phyloP scores from a whole-genome alignment of 2,888 invertebrate genomes.

The Ectobius pallidus region DNA sequence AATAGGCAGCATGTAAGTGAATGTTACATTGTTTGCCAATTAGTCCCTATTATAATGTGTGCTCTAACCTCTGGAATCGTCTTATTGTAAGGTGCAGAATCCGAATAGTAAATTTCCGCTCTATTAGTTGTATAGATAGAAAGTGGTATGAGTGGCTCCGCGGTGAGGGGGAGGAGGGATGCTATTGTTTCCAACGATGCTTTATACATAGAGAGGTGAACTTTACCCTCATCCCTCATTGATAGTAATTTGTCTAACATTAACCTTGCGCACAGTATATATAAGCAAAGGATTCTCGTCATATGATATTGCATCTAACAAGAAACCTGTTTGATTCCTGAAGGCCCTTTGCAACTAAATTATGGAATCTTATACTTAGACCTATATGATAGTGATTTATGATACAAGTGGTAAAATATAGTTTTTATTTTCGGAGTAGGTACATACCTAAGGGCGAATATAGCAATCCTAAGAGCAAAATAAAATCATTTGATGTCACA shows the following conservation, averaged over 20 bases:
- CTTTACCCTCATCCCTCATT: slow-evolving; percentile 2
- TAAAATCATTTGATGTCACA: too few species aligned
- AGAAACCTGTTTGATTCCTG: too few species aligned
- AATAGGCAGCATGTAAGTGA: slow-evolving; percentile 31
- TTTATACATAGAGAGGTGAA: slow-evolving; percentile 32
- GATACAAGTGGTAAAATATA: too few species aligned
- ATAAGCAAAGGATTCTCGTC: too few species aligned
- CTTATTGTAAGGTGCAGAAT: slow-evolving; percentile 27
- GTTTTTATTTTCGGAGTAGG: too few species aligned
- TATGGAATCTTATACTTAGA: too few species aligned
- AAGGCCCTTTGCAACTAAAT: too few species aligned
- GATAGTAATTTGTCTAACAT: slow-evolving; percentile 24
- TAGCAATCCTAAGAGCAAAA: too few species aligned
- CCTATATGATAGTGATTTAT: too few species aligned
- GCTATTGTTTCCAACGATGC: slow-evolving; percentile 32
- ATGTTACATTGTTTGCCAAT: slow-evolving; percentile 35
- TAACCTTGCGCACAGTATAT: background rate
- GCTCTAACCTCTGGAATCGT: slow-evolving; percentile 17
- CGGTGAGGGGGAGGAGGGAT: background rate
- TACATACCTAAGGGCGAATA: too few species aligned
- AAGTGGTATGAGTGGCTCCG: too few species aligned
- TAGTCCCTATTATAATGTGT: slow-evolving; percentile 30
- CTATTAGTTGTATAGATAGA: slow-evolving; percentile 28
- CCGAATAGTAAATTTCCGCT: slow-evolving; percentile 31
- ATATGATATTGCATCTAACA: too few species aligned